Base-by-base conservation (phyloP, 2,797 vertebrate genomes). In the Crax fasciolata region DNA sequence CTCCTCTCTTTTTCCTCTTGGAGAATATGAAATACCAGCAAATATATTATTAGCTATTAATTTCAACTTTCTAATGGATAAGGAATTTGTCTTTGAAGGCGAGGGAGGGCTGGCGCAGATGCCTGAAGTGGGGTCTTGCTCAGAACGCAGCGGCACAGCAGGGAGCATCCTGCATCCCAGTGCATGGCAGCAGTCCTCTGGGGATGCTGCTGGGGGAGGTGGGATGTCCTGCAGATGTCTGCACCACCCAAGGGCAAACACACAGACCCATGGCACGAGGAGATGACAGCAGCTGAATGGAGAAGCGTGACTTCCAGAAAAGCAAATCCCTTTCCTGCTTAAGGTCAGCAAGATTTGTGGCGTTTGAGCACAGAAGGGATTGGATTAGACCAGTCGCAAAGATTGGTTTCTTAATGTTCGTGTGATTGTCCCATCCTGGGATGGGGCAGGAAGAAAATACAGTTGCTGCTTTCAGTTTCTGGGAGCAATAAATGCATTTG, bases 331-430 rank as follows among this genome's bases (percentile, higher is more conserved):
- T 58, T 20, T 49, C 16, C 13, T 11, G 14, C 23, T 28, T 4
- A 30, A 25, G 51, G 27, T 67, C 38, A 48, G 63, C 38, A 66
- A 38, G n/a, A 23, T 2, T 14, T 1, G 2, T 0, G 0, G 51
- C 15, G 3, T 55, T 49, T 32, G 41, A 65, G 30, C 57, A 32
- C 59, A 77, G n/a, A 77, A 59, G 35, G 7, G 46, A 5, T 38
- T 49, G 68, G 48, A 77, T 43, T 66, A 54, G 59, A 24, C 35
- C 9, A 23, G 7, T 75, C 49, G 5, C 19, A 39, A 35, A 74
- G 80, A 15, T 9, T 21, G 3, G 3, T 13, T 27, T 41, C 13
- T 52, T 62, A 4, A 9, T 41, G 13, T 35, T 49, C 35, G 35
- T 35, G 35, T 35, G 35, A 35, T 35, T 35, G 35, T 35, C 35